Evolutionary conservation across 64 coral and sea anemone genomes (phyloP), one percentile per base, ranked within the genome.

Genomic region (Dendronephthya gigantea): DNA sequence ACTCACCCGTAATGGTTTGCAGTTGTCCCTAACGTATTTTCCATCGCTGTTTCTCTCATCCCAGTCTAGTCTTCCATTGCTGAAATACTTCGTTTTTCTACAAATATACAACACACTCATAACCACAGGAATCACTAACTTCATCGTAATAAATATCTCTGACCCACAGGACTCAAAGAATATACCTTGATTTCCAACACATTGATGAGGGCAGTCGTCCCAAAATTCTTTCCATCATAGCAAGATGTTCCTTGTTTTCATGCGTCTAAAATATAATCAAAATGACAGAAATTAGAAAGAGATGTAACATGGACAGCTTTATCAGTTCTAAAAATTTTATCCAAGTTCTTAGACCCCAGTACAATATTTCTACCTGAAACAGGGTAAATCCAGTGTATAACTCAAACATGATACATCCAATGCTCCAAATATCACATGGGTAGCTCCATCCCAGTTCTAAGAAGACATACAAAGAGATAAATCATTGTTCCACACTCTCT

Each of bases 181-280:
- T 81, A 72, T 19, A 97, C 94, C 84, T 97, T 9, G 94, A 93
- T 98, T 98, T 98, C 84, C 89, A 93, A 25, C 88, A 48, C 89
- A 98, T 91, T 28, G 89, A 81, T 7, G 90, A 82, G 41, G 94
- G 94, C 33, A 98, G 39, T 9, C 43, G 68, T 14, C 94, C 94
- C n/a, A 98, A 75, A 38, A 98, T 93, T 91, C 92, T 93, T 45
- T 98, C 92, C 94, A 98, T 98, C 94, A 98, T 98, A 27, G 94
- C 94, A 23, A 98, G 85, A 70, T 98, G 94, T 48, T 98, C 94
- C 59, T 86, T 93, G 88, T 98, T 98, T 84, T 93, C 94, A 82
- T 98, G 94, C 32, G 94, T 98, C 94, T 98, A 23, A 68, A 58
- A 58, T 40, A 62, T 2, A 84, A n/a, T n/a, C n/a, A 19, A 66